Evolutionary conservation across 2,113 vertebrate genomes (phyloP).

Genomic region (Leptodactylus fuscus): DNA sequence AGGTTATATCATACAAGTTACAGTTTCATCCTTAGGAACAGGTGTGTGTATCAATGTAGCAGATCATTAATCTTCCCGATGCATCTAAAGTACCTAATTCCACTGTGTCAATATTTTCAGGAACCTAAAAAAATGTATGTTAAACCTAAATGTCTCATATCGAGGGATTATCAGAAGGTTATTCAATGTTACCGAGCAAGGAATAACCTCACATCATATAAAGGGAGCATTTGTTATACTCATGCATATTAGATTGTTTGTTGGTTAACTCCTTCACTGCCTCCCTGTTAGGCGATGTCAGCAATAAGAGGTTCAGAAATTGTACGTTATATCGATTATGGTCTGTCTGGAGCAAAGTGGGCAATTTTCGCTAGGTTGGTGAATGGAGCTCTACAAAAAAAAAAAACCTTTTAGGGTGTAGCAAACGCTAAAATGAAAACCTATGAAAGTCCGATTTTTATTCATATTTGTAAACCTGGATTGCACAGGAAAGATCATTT

Average conservation of each 20-base stretch:
- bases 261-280: constrained; percentile 6
- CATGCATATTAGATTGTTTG: constrained; percentile 40
- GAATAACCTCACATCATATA: constrained; percentile 25
- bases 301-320: constrained; percentile 20
- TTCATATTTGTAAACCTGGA: constrained; percentile 62
- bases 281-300: not conserved
- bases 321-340: constrained; percentile 43
- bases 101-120: constrained; percentile 52
- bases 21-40: constrained; percentile 36
- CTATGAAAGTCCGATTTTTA: constrained; percentile 44
- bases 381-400: constrained; percentile 17
- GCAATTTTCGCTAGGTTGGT: constrained; percentile 16
- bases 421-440: constrained; percentile 4
- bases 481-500: constrained; percentile 60
- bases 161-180: constrained; percentile 52
- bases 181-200: constrained; percentile 33
- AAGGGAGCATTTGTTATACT: constrained; percentile 20
- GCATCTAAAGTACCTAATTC: constrained; percentile 26
- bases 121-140: constrained; percentile 48
- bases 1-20: constrained; percentile 33
- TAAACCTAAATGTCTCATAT: constrained; percentile 52
- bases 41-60: constrained; percentile 7
- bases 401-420: constrained; percentile 33
- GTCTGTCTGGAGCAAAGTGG: constrained; percentile 28
- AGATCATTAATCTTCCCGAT: constrained; percentile 43